Evolutionary conservation across 2,113 vertebrate genomes (phyloP), one percentile per base, ranked within the genome.

Genomic region (Gambusia holbrooki): DNA sequence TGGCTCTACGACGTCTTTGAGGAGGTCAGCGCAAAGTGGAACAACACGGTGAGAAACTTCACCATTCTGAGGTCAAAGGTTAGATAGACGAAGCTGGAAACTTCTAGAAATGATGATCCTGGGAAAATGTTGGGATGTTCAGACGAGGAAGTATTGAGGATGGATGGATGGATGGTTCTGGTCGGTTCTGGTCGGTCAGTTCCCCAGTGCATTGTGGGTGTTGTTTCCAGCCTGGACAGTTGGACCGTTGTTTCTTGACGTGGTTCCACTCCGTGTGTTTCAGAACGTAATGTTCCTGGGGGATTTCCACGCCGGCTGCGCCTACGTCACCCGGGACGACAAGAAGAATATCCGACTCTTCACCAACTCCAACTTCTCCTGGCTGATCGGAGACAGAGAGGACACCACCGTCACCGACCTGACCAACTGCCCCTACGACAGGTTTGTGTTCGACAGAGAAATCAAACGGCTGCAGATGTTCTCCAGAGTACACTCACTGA

Each of bases 251-350:
- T 58, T 58, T n/a, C 5, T 3, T 58, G 51, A 58, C 1, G 8
- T 0, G 25, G n/a, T 28, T 25, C 37, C 25, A n/a, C 13, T 40
- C 32, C 65, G 1, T 71, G 3, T 66, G 4, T 63, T 69, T 32
- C 11, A 92, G 91, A 83, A 91, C 0, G 87, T 93, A 64, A 92
- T 93, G 89, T 90, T 93, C 7, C 84, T 93, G 40, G 92, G 92
- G 37, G 75, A 90, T 35, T 93, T 93, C 79, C 83, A 93, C 0
- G 92, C 92, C 35, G 15, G 78, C 74, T 93, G 92, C 12, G 87
- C 75, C 35, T 74, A 91, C 62, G 25, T 93, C 83, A 92, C 73
- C 0, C 66, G 60, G 0, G 0, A 0, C 0, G 32, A 83, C 79
- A 88, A 73, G 76, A 90, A 69, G 25, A 35, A 58, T 0, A 93